A percentile compares a stretch with the other conserved stretches of the same genome.
Evolutionary conservation across 2,888 invertebrate species (phyloP).

Genomic region (Drosophila suboccidentalis): DNA sequence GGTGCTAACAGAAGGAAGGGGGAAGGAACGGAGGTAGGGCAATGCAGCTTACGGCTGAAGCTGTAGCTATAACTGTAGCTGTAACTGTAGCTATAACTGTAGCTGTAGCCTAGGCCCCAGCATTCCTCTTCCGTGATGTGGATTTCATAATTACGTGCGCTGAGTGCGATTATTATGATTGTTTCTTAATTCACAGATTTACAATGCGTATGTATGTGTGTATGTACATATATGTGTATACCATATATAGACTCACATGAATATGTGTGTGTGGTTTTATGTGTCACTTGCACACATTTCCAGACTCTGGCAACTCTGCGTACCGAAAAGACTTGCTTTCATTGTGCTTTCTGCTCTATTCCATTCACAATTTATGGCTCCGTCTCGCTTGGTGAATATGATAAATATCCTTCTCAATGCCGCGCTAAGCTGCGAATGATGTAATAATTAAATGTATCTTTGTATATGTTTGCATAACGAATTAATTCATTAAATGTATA

Average conservation of each 20-base stretch:
- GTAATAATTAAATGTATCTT: background rate
- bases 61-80: slow-evolving; percentile 5
- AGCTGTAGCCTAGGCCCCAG: slow-evolving; percentile 25
- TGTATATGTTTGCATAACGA: background rate
- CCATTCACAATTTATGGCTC: slow-evolving; percentile 15
- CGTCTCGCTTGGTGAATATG: slow-evolving; percentile 6
- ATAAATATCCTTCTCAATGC: slow-evolving; percentile 1
- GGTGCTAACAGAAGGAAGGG: slow-evolving; percentile 38
- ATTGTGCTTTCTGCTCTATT: slow-evolving; percentile 17
- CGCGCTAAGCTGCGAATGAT: slow-evolving; percentile 5
- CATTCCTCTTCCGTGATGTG: slow-evolving; percentile 51
- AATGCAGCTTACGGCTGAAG: slow-evolving; percentile 49
- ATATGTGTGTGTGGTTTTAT: slow-evolving; percentile 2
- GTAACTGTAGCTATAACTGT: slow-evolving; percentile 14
- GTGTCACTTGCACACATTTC: slow-evolving; percentile 19
- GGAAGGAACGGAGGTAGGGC: slow-evolving; percentile 7
- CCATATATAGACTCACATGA: slow-evolving; percentile 1
- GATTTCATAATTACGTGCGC: slow-evolving; percentile 75
- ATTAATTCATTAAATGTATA: slow-evolving; percentile 8
- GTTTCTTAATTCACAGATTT: slow-evolving; percentile 76
- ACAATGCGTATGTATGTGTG: slow-evolving; percentile 22
- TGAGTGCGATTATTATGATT: slow-evolving; percentile 80
- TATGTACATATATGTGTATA: background rate
- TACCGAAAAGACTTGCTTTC: slow-evolving; percentile 10
- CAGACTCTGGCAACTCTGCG: slow-evolving; percentile 10